Conservation (phyloP, 2,888 invertebrate genomes). For the Apamea monoglypha region DNA sequence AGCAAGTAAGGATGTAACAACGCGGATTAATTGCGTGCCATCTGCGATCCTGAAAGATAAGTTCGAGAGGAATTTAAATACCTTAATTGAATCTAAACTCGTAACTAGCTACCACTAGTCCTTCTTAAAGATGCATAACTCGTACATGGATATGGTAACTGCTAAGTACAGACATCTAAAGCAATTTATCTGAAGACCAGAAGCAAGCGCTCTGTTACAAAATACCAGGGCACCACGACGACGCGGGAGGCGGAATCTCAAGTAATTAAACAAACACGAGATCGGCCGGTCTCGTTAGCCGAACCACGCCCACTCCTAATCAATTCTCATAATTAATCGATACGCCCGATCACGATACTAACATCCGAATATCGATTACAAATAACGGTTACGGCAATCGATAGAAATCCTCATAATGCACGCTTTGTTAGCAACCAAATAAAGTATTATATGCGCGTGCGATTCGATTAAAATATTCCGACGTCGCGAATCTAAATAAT, state of each 20-base stretch:
- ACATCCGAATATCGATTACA: conserved; percentile 77
- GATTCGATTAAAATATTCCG: conserved; percentile 64
- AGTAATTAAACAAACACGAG: conserved; percentile 87
- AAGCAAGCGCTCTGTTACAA: conserved; percentile 66
- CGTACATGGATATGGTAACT: conserved; percentile 19
- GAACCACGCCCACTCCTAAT: conserved; percentile 82
- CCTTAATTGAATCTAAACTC: neutral
- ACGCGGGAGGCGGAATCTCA: conserved; percentile 75
- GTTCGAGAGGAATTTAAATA: neutral
- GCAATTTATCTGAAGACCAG: conserved; percentile 74
- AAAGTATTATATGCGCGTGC: conserved; percentile 62
- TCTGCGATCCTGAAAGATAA: neutral
- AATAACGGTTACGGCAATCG: conserved; percentile 70
- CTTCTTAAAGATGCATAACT: neutral
- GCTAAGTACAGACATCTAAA: conserved; percentile 12
- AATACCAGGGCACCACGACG: conserved; percentile 65
- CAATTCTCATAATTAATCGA: conserved; percentile 86
- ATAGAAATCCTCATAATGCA: conserved; percentile 60
- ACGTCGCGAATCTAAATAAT: conserved; percentile 66
- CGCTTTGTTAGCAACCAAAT: conserved; percentile 52
- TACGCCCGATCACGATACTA: conserved; percentile 70
- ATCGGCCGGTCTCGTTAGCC: conserved; percentile 82
- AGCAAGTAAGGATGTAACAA: neutral
- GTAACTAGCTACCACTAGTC: neutral
- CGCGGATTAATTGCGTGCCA: neutral